Evolutionary conservation across 2,113 vertebrate genomes (phyloP), one percentile per base, ranked within the genome.

Genomic region (Rallus limicola): DNA sequence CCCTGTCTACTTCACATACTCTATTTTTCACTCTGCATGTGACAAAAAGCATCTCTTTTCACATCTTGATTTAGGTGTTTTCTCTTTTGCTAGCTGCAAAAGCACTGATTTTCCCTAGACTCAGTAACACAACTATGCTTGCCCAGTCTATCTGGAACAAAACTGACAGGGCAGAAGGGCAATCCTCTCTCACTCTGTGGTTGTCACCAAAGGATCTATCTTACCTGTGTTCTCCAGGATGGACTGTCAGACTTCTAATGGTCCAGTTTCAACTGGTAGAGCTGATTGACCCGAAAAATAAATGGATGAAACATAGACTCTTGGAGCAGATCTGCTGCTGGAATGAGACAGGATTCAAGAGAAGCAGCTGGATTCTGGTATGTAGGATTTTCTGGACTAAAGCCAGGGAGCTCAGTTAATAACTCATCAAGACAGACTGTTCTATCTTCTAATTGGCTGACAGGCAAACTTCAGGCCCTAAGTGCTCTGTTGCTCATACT

Each of bases 381-480:
- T 62, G 55, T 85, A 72, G 71, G 71, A 80, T 88, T 92, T 95
- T 80, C 79, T 94, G 79, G 68, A 80, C 71, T 88, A 80, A 94
- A 93, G 44, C 82, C 92, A 88, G 40, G 76, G 56, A 89, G 46
- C 56, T 82, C 84, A 82, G 68, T 78, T 94, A 91, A 63, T 89
- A 94, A 86, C 58, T 88, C 70, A 77, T 36, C 36, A 69, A 88
- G 72, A 90, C 53, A 62, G 68, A 48, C 40, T 65, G 33, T n/a
- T 84, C 31, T 5, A 86, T 90, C 88, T 80, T 86, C 67, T 90
- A 86, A 95, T 25, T 80, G 76, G 44, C 59, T 90, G 79, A 36
- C 67, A 53, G 26, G 52, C 25, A 25, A 80, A 10, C 14, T 36
- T 86, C 50, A 88, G 53, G 24, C 21, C n/a, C 19, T 59, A 40